Evolutionary conservation across 2,888 invertebrate species (phyloP).

Genomic region (Oeneis ivallda): DNA sequence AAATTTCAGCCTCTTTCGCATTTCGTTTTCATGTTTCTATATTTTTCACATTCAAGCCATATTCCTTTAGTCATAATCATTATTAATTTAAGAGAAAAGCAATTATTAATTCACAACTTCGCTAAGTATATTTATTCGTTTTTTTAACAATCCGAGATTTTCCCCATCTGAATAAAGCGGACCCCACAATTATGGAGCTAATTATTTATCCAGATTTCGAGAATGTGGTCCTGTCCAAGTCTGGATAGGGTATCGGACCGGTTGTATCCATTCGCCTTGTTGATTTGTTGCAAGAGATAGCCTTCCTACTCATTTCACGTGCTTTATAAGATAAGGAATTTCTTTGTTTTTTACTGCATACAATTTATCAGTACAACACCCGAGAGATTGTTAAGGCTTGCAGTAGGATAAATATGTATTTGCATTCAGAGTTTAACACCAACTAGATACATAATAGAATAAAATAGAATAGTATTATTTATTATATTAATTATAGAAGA

Average conservation of each 20-base stretch:
- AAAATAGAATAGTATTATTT: too few species aligned
- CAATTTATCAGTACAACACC: not conserved
- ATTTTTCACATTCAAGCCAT: too few species aligned
- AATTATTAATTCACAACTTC: not conserved
- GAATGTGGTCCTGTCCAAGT: constrained; percentile 61
- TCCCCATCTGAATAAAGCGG: constrained; percentile 26
- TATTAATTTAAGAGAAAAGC: not conserved
- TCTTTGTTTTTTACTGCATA: not conserved
- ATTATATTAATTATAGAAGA: too few species aligned
- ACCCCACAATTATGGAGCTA: constrained; percentile 45
- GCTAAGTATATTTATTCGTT: not conserved
- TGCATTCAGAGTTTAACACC: too few species aligned
- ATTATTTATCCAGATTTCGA: constrained; percentile 50
- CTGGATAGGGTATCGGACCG: constrained; percentile 56
- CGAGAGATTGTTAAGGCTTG: too few species aligned
- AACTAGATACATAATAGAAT: too few species aligned
- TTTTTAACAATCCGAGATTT: constrained; percentile 11
- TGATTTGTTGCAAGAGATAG: constrained; percentile 30
- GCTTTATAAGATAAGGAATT: constrained; percentile 13
- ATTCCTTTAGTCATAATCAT: not conserved
- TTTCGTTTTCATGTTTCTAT: too few species aligned
- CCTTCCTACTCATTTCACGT: constrained; percentile 19
- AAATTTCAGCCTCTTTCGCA: not conserved
- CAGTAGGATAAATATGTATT: too few species aligned
- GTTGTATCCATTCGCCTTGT: constrained; percentile 43